Base-by-base conservation (phyloP, 2,888 invertebrate genomes). In the Trilocha varians region DNA sequence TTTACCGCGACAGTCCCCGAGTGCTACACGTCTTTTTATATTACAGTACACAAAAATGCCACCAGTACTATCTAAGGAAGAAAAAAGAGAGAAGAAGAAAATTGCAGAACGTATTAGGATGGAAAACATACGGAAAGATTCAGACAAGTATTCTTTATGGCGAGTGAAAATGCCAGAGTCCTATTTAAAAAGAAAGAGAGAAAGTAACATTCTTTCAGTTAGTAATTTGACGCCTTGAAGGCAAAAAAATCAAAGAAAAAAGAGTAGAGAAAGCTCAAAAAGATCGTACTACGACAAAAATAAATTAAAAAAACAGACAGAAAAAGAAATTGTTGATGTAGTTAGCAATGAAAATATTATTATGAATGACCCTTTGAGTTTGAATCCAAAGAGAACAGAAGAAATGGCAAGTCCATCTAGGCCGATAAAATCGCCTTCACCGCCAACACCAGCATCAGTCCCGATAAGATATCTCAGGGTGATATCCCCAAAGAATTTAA, bases 121-220 rank as follows among this genome's bases (percentile, higher is more conserved):
- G 40, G 40, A 40, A 36, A 40, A 40, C 18, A 40, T 40, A 40
- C 13, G 39, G 15, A 39, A 39, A 16, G 39, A 39, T 33, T 33
- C 39, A 15, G 39, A 33, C 8, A 39, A 39, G 40, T 36, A 40
- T 13, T 25, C 32, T 18, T 35, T 40, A n/a, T 40, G 40, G 40
- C 25, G 13, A 40, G 16, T 36, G 2, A 40, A 40, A 16, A 39
- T 39, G 34, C 16, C 33, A 39, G 39, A 34, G 17, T 13, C 34
- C 34, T 39, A 39, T 39, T 39, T 39, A 16, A 39, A 39, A 39
- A 39, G 39, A 39, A 39, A 39, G 34, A 39, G 34, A 17, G 39
- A 39, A 13, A 34, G 39, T 34, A 39, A 39, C n/a, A 17, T 39
- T 34, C 13, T 39, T 16, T 34, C 39, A 13, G 34, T 39, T 13